A percentile compares a stretch with the other conserved stretches of the same genome.
Conservation (phyloP, 30 jellyfish, hydroid and myxozoan species). For the Hydractinia echinata region DNA sequence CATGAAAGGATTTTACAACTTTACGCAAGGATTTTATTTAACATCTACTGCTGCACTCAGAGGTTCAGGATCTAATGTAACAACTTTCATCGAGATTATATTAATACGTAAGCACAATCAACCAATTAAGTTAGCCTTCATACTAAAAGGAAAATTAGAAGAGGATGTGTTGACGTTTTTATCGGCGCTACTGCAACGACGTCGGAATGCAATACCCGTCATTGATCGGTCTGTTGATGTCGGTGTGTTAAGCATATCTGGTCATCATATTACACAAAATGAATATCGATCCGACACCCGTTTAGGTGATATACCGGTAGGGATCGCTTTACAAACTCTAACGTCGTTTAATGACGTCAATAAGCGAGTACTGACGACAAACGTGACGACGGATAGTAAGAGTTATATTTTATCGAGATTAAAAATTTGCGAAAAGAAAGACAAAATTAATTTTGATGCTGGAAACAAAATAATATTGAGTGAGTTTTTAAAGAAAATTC, state of each 20-base stretch:
- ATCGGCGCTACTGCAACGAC: not conserved
- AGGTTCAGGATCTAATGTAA: not conserved
- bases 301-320: not conserved
- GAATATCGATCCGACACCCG: not conserved
- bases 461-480: not conserved
- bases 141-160: constrained; percentile 22
- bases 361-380: not conserved
- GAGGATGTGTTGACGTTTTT: constrained; percentile 14
- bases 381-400: not conserved
- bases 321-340: constrained; percentile 21
- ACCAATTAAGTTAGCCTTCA: constrained; percentile 19
- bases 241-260: constrained; percentile 24
- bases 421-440: not conserved
- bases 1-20: constrained; percentile 10
- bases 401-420: not conserved
- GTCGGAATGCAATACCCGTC: not conserved
- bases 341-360: not conserved
- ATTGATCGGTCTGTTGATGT: not conserved
- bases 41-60: not conserved
- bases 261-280: not conserved
- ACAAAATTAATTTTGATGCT: constrained; percentile 1
- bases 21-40: constrained; percentile 19
- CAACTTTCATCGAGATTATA: constrained; percentile 6
- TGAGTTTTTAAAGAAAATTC: not conserved
- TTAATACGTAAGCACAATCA: constrained; percentile 4